Evolutionary conservation across 2,888 invertebrate genomes (phyloP).

Genomic region (Brassicogethes aeneus): DNA sequence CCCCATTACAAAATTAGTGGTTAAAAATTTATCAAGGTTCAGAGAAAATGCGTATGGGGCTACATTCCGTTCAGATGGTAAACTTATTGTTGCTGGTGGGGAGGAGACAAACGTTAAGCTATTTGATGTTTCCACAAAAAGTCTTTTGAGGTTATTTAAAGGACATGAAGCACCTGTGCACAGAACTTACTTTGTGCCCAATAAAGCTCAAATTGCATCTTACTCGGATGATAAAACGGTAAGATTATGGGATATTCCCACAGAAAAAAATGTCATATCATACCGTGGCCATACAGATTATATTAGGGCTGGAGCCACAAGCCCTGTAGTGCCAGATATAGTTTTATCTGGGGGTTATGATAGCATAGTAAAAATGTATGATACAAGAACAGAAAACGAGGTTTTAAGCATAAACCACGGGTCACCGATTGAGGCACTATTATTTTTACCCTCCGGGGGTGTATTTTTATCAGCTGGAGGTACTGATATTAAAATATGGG

Average conservation of each 20-base stretch:
- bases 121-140: slow-evolving; percentile 80
- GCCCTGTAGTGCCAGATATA: slow-evolving; percentile 65
- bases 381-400: slow-evolving; percentile 63
- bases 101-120: slow-evolving; percentile 81
- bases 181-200: slow-evolving; percentile 70
- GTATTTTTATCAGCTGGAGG: slow-evolving; percentile 89
- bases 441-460: slow-evolving; percentile 84
- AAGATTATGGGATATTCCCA: slow-evolving; percentile 85
- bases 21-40: slow-evolving; percentile 75
- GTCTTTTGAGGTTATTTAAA: slow-evolving; percentile 73
- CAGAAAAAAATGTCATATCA: slow-evolving; percentile 60
- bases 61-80: slow-evolving; percentile 71
- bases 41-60: slow-evolving; percentile 80
- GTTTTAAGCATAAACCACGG: slow-evolving; percentile 76
- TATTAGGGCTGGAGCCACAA: slow-evolving; percentile 73
- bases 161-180: slow-evolving; percentile 77
- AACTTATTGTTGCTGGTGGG: slow-evolving; percentile 78
- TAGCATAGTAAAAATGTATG: slow-evolving; percentile 78
- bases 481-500: slow-evolving; percentile 88
- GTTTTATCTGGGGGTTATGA: slow-evolving; percentile 86
- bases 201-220: slow-evolving; percentile 70
- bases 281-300: slow-evolving; percentile 71
- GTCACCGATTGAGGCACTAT: slow-evolving; percentile 78
- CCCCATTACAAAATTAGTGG: slow-evolving; percentile 73
- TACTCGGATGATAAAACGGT: slow-evolving; percentile 88